phyloP scores from a whole-genome alignment of 2,797 vertebrate genomes.

The Karalla daura region DNA sequence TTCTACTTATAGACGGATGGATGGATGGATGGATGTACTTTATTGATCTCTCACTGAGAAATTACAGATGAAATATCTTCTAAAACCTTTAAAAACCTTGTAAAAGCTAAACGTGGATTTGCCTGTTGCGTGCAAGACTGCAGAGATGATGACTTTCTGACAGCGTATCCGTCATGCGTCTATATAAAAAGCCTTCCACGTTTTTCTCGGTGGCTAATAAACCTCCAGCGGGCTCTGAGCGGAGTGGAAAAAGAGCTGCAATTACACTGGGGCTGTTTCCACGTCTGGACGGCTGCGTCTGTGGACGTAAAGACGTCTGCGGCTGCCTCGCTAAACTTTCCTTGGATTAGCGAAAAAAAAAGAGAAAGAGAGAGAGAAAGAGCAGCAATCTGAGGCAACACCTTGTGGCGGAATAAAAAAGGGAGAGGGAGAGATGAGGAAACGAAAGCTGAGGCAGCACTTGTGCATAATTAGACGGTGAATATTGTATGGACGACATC shows the following conservation, averaged over 20 bases:
- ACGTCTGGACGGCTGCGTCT: constrained; percentile 35
- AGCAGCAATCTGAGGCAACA: constrained; percentile 17
- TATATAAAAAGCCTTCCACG: neutral
- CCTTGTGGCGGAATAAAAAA: constrained; percentile 2
- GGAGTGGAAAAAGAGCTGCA: constrained; percentile 13
- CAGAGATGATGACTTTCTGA: neutral
- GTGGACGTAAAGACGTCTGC: constrained; percentile 19
- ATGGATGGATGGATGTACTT: too few species aligned
- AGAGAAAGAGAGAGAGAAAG: neutral
- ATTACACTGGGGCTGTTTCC: constrained; percentile 19
- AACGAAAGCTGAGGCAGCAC: constrained; percentile 15
- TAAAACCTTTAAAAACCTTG: too few species aligned
- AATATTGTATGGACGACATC: neutral
- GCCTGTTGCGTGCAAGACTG: neutral
- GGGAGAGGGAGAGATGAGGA: constrained; percentile 3
- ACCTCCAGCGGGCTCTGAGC: constrained; percentile 1
- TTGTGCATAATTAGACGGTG: constrained; percentile 1
- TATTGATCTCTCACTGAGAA: too few species aligned
- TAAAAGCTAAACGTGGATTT: too few species aligned
- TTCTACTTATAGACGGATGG: too few species aligned
- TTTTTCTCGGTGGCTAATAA: neutral
- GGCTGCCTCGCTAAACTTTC: constrained; percentile 36
- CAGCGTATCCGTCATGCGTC: neutral
- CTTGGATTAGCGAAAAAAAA: constrained; percentile 14
- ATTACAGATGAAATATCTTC: too few species aligned